Base-by-base conservation (phyloP, 2,888 invertebrate genomes). In the Drosophila ustulata region DNA sequence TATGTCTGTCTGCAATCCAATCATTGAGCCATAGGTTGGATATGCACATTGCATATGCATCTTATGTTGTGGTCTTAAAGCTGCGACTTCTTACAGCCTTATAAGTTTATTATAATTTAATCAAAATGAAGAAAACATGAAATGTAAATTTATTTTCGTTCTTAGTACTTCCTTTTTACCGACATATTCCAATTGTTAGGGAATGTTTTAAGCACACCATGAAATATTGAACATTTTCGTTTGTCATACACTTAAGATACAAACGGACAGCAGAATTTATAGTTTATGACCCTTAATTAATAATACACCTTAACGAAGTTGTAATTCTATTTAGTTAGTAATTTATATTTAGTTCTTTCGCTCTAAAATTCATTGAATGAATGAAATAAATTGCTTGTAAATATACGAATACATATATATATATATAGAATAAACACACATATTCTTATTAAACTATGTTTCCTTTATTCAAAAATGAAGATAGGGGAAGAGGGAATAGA, bases 331-430 rank as follows among this genome's bases (percentile, higher is more conserved):
- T 52, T 53, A 46, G 61, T 34, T 18, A 2, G 18, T 18, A 18
- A 61, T 56, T 63, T 57, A 59, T 63, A 39, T 50, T 43, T 41
- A 53, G 30, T 66, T 63, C 7, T 58, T 28, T 62, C 18, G 53
- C 62, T 58, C 47, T 56, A 39, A 62, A 66, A 46, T 45, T 75
- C 30, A 71, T 67, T 46, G 32, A 67, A 39, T 53, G 51, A 61
- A 63, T 64, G 26, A 64, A 57, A 76, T 66, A 76, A 71, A 71
- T 74, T 64, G 75, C 67, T 66, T 75, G 77, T 75, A 75, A 72
- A 75, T 77, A 74, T 53, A 62, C 5, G 2, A 47, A 66, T 13
- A 52, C 8, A 68, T 37, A 62, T 56, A n/a, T 30, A 30, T 37
- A 37, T 23, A 32, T 55, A 18, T 18, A 18, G 18, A 18, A 2